phyloP scores from a whole-genome alignment of 1,140 invertebrate genomes.

The Pseudomyrmex concolor region DNA sequence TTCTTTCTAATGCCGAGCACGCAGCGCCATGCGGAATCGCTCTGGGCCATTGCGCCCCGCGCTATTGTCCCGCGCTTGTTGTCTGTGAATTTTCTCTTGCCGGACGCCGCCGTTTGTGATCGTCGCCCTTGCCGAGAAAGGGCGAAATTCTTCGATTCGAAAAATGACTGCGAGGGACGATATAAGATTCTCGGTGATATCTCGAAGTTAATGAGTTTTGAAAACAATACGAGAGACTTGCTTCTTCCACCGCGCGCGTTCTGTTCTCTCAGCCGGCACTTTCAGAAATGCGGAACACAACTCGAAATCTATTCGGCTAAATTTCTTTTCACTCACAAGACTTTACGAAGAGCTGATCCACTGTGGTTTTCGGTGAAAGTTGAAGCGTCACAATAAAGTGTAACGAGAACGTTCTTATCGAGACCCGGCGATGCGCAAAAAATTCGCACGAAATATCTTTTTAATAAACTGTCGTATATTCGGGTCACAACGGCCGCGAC shows the following conservation, averaged over 20 bases:
- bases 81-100: conserved; percentile 28
- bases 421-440: conserved; percentile 37
- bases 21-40: conserved; percentile 19
- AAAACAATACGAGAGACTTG: no score
- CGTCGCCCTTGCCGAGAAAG: not conserved
- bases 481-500: not conserved
- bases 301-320: no score
- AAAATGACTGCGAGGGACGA: not conserved
- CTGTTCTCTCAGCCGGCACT: no score
- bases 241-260: no score
- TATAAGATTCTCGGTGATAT: not conserved
- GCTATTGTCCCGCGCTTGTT: conserved; percentile 23
- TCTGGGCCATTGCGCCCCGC: conserved; percentile 13
- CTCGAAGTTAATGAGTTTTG: not conserved
- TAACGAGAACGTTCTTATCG: conserved; percentile 23
- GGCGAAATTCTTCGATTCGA: not conserved
- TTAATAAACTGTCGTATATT: conserved; percentile 64
- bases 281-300: no score
- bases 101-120: not conserved
- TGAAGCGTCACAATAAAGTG: no score
- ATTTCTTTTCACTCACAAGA: no score
- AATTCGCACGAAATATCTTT: conserved; percentile 66
- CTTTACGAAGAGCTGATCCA: no score
- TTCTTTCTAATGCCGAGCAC: conserved; percentile 29
- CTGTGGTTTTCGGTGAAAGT: no score